Evolutionary conservation across 2,113 vertebrate species (phyloP).

Genomic region (Cricetomys ansorgei): DNA sequence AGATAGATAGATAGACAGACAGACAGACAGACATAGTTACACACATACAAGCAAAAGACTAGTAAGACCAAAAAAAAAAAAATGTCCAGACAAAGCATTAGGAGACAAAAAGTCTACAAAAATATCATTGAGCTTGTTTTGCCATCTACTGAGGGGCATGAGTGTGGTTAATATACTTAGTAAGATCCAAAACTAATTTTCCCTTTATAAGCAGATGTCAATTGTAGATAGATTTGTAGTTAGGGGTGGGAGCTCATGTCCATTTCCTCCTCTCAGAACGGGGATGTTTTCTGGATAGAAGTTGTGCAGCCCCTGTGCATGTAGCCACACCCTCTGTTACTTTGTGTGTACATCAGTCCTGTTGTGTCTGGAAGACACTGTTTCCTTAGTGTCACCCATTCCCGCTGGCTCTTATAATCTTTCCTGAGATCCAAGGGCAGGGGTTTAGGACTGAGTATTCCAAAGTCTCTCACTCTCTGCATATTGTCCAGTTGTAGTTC

Average conservation of each 20-base stretch:
- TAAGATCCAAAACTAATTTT: not conserved
- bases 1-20: no score
- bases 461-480: not conserved
- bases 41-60: not conserved
- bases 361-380: not conserved
- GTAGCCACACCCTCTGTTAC: no score
- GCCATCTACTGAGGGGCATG: not conserved
- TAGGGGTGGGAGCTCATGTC: not conserved
- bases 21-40: no score
- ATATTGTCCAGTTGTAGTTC: not conserved
- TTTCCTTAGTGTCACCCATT: not conserved
- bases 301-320: not conserved
- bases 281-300: not conserved
- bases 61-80: not conserved
- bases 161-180: not conserved
- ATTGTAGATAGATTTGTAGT: not conserved
- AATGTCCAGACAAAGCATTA: not conserved
- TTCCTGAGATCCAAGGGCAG: not conserved
- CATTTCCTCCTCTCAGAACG: not conserved
- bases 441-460: not conserved
- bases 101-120: not conserved
- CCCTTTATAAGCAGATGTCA: not conserved
- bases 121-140: not conserved
- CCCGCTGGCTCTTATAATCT: not conserved
- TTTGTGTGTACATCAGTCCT: no score